Evolutionary conservation across 2,888 invertebrate species (phyloP), one percentile per base, ranked within the genome.

Genomic region (Nymphalis c-album): DNA sequence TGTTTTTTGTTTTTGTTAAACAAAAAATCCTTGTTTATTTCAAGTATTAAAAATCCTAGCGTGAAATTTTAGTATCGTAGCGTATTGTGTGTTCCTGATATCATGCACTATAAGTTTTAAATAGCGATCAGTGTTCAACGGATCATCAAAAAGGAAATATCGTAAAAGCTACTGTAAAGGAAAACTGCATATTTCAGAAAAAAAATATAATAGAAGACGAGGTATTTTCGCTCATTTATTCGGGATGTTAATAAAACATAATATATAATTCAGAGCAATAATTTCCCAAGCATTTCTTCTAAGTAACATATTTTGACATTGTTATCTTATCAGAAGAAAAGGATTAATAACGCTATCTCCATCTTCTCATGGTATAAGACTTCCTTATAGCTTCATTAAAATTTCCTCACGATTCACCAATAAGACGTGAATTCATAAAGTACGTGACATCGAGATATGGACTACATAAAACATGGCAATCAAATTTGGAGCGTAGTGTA

Each of bases 361-460:
- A 40, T 40, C 13, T 40, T 1, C 10, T 40, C 10, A 10, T 40
- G 13, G 13, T 40, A 4, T 40, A 18, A 57, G n/a, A n/a, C 35
- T 7, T 18, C 35, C n/a, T 57, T 40, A 55, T 35, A 35, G 31
- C 40, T 4, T 13, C 5, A 57, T 57, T 57, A 57, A 57, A 57
- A 57, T 57, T 57, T 40, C 40, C 40, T 18, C 57, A 57, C 57
- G 57, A 20, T 10, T 53, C 35, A 31, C 31, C 7, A 17, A 18
- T 18, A 57, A 40, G 40, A 57, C 57, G 35, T 40, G 31, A 55
- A 17, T 31, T 2, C 57, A 35, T 57, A 18, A 35, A 57, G 22
- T 57, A 57, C 57, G 57, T 40, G 57, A 57, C 57, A 13, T 13
- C 10, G n/a, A 2, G 57, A 40, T 31, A n/a, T 35, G 35, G 57